A percentile compares a stretch with the other conserved stretches of the same genome.
Evolutionary conservation across 2,797 vertebrate species (phyloP).

Genomic region (Oreortyx pictus): DNA sequence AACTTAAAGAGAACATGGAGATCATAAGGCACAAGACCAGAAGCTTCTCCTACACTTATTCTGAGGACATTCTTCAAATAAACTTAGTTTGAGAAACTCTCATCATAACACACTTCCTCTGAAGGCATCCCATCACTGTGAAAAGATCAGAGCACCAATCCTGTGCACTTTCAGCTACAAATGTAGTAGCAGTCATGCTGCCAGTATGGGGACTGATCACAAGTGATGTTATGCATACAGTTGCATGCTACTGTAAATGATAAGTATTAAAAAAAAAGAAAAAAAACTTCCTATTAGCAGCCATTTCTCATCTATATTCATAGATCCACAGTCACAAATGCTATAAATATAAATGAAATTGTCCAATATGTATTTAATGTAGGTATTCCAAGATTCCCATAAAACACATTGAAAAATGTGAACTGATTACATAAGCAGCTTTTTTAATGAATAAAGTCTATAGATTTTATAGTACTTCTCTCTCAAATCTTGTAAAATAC

Average conservation of each 20-base stretch:
- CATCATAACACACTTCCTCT: neutral
- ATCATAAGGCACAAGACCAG: neutral
- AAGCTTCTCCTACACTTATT: neutral
- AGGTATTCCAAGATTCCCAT: constrained; percentile 59
- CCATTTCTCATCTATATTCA: neutral
- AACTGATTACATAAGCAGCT: constrained; percentile 66
- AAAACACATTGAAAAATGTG: constrained; percentile 66
- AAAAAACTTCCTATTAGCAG: neutral
- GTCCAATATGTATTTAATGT: constrained; percentile 6
- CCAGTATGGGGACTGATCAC: neutral
- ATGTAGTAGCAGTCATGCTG: neutral
- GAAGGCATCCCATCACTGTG: neutral
- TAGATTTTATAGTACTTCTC: constrained; percentile 39
- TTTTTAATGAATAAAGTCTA: constrained; percentile 64
- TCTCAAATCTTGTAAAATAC: constrained; percentile 73
- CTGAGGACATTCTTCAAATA: neutral
- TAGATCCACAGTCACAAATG: neutral
- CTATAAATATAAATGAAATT: constrained; percentile 41
- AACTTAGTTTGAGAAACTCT: neutral
- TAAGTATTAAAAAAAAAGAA: neutral
- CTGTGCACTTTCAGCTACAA: neutral
- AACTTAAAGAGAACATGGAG: neutral
- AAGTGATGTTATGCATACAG: neutral
- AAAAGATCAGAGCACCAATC: neutral
- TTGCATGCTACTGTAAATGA: constrained; percentile 8